Base-by-base conservation (phyloP, 1,140 invertebrate species). In the Brachionus koreanus region DNA sequence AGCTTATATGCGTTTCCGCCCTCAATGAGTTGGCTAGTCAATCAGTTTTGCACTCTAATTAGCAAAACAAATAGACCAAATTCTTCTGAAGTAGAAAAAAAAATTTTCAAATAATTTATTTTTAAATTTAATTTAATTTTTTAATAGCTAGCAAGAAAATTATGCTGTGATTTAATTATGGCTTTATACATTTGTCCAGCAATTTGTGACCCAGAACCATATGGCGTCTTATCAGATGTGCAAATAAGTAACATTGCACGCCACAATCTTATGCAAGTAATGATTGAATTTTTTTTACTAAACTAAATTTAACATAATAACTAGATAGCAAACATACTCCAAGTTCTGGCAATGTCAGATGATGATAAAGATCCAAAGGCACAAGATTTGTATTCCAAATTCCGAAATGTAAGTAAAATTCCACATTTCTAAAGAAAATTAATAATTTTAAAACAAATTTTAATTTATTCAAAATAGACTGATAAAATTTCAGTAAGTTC, bases 171-270 rank as follows among this genome's bases (percentile, higher is more conserved):
- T 87, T 89, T 98, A 19, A 92, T 98, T 10, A 95, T 98, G 86
- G 94, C 93, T 2, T 92, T 94, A 85, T 98, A 98, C 84, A 94
- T 98, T 83, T 98, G 96, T 86, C 95, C 95, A 7, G 96, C 95
- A 0, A 95, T 98, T 61, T 93, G 96, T 33, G 95, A 97, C 89
- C 96, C 97, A 0, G 96, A 98, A 88, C 93, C 94, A 0, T 93
- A 95, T 87, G 96, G 95, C 13, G 94, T 98, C 63, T 94, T 94
- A 0, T 87, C 88, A 6, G 96, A 97, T 86, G 93, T 93, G 1
- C 94, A 94, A n/a, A 94, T 98, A 39, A 95, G 93, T 79, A 92
- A 94, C 83, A 92, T 96, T 42, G 94, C 94, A 5, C 89, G 95
- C 29, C 95, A 95, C 86, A 98, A 98, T 91, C 90, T 98, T 4